phyloP scores from a whole-genome alignment of 2,888 invertebrate genomes.

The Brachynemurus nebulosus region DNA sequence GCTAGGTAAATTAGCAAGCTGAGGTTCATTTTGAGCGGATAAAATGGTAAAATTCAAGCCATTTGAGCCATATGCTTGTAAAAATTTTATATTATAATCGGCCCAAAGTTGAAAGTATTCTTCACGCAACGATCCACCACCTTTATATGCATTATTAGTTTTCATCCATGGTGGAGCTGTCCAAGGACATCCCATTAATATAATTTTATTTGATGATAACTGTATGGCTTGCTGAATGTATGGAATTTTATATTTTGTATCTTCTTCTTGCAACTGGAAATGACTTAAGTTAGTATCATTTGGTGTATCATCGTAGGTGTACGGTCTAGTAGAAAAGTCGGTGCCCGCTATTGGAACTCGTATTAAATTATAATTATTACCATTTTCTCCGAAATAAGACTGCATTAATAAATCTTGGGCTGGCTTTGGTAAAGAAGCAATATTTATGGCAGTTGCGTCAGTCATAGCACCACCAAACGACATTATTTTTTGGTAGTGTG shows the following conservation, averaged over 20 bases:
- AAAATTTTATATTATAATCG: conserved; percentile 64
- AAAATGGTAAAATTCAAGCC: conserved; percentile 67
- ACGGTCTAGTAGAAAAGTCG: conserved; percentile 71
- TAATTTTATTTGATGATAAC: not conserved
- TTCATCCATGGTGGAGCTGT: conserved; percentile 40
- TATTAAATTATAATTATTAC: conserved; percentile 64
- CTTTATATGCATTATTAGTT: conserved; percentile 26
- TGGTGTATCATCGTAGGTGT: conserved; percentile 58
- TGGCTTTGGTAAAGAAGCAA: not conserved
- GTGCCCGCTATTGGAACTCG: conserved; percentile 74
- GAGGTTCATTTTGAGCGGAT: conserved; percentile 79
- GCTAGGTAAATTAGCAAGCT: conserved; percentile 44
- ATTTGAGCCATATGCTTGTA: conserved; percentile 58
- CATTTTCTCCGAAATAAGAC: conserved; percentile 48
- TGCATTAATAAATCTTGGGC: conserved; percentile 25
- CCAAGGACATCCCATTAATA: conserved; percentile 40
- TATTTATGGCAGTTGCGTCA: conserved; percentile 47
- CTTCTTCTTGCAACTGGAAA: conserved; percentile 55
- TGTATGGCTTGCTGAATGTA: not conserved
- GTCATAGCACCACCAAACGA: conserved; percentile 87
- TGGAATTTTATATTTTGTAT: conserved; percentile 26
- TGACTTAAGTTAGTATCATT: conserved; percentile 44
- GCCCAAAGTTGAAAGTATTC: conserved; percentile 65
- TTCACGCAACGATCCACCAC: conserved; percentile 26
- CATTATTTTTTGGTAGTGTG: conserved; percentile 47